These are phyloP conservation scores for Varanus komodoensis DNA, from an alignment of 2,113 vertebrate genomes.

Conservation along the genomic window DNA sequence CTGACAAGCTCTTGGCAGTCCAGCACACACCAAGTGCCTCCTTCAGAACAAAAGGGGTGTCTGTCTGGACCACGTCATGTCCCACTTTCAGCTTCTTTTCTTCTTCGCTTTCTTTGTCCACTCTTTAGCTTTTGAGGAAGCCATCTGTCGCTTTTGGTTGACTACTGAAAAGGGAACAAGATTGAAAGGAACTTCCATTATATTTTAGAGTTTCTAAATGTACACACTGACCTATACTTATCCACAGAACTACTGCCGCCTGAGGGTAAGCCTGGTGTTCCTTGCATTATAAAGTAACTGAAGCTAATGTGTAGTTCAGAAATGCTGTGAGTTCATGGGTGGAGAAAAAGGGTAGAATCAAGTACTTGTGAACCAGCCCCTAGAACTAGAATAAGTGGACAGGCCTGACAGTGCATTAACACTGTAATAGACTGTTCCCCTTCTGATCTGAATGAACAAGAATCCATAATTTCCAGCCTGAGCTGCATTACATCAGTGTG, in stretches of 20 bases:
- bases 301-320: not conserved
- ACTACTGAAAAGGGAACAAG: not conserved
- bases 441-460: not conserved
- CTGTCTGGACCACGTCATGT: not conserved
- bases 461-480: not conserved
- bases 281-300: not conserved
- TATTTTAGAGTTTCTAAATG: not conserved
- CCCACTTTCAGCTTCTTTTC: not conserved
- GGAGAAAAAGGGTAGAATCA: not conserved
- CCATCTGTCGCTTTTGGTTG: not conserved
- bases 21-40: too few relatives aligned
- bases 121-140: not conserved
- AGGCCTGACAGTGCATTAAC: not conserved
- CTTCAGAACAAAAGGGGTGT: not conserved
- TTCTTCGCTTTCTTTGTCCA: not conserved
- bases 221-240: not conserved
- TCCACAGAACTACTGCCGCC: not conserved
- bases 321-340: not conserved
- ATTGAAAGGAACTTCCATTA: not conserved
- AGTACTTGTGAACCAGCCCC: too few relatives aligned
- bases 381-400: not conserved
- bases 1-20: too few relatives aligned
- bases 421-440: not conserved
- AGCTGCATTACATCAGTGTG: not conserved
- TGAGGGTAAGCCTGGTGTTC: not conserved